Base-by-base conservation (phyloP, 2,888 invertebrate genomes). In the Gasteruption jaculator region DNA sequence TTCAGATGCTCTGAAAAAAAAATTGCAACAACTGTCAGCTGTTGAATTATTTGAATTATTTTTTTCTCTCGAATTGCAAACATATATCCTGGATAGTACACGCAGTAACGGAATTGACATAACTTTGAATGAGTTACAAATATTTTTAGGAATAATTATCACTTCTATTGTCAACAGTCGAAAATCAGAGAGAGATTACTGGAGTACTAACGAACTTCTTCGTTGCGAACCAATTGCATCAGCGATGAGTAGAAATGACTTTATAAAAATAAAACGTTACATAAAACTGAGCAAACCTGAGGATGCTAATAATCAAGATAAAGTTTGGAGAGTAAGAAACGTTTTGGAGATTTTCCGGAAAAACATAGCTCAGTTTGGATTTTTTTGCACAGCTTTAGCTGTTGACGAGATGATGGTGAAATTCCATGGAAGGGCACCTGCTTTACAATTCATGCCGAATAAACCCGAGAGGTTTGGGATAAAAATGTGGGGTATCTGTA, bases 341-440 rank as follows among this genome's bases (percentile, higher is more conserved):
- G 14, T 44, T 39, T 16, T 46, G 19, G 27, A 44, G 38, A 38
- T 48, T 37, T 48, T 45, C 5, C 43, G 38, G 14, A 46, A 30
- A 26, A 46, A 49, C 33, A 22, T 10, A 32, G n/a, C 15, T 20
- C 44, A 40, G 27, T 45, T 49, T 39, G 45, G 30, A 8, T 38
- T 43, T 38, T 48, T 43, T 40, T 40, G 36, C 16, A 33, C 46
- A 19, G 44, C 42, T 40, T 38, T 46, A 25, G 41, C 43, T 20
- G 25, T 49, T 3, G 38, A 49, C 22, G 43, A 42, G 34, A 46
- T 49, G 44, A 44, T 49, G 42, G 45, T 43, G 11, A 38, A 41
- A 44, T 49, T 45, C 38, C 36, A 39, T 36, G 44, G 42, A 44
- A 42, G 39, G 39, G 39, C 43, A 12, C 15, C 24, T 16, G 31